Evolutionary conservation across 2,113 vertebrate genomes (phyloP).

Genomic region (Corythornis madagascariensis): DNA sequence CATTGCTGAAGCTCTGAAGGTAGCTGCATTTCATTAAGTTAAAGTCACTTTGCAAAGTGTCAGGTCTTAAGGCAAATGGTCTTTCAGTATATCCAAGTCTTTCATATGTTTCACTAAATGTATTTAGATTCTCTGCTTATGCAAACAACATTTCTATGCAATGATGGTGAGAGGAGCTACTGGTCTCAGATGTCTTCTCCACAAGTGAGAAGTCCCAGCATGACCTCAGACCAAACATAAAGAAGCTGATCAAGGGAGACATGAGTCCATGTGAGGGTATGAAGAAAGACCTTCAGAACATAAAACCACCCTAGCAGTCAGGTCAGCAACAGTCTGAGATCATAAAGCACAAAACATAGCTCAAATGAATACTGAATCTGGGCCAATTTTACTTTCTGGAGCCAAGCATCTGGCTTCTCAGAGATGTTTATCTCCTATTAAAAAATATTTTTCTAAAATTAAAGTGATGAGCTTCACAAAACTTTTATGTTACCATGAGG

Average conservation of each 20-base stretch:
- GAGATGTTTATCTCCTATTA: not conserved
- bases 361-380: not conserved
- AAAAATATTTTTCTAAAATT: not conserved
- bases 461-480: not conserved
- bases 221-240: not conserved
- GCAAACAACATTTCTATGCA: not conserved
- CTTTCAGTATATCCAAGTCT: not conserved
- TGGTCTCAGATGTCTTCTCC: not conserved
- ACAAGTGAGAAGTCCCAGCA: not conserved
- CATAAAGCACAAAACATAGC: not conserved
- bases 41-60: not conserved
- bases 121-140: not conserved
- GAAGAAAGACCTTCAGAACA: not conserved
- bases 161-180: accelerated
- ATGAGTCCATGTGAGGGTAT: accelerated
- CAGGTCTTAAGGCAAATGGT: not conserved
- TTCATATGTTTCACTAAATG: not conserved
- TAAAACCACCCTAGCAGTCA: not conserved
- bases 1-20: not conserved
- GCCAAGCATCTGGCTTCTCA: not conserved
- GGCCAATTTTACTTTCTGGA: not conserved
- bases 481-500: not conserved
- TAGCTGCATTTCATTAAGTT: not conserved
- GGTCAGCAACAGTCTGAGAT: not conserved
- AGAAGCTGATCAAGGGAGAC: not conserved